Evolutionary conservation across 2,113 vertebrate species (phyloP).

Genomic region (Lipotes vexillifer): DNA sequence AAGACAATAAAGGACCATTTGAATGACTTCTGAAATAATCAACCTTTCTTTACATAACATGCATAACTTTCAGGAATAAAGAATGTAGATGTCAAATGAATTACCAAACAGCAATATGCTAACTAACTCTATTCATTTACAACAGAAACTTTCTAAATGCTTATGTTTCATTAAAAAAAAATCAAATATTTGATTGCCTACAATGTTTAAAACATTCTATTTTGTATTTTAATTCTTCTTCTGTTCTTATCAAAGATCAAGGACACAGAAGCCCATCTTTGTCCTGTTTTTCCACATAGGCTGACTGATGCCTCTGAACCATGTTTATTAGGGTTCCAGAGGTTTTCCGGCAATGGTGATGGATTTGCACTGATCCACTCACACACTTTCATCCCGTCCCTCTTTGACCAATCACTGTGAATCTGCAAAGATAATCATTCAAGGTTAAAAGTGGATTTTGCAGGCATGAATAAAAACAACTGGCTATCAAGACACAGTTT

Average conservation of each 20-base stretch:
- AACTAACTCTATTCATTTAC: background rate
- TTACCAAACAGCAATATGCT: background rate
- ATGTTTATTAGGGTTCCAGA: background rate
- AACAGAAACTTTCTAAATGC: background rate
- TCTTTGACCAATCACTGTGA: slow-evolving; percentile 44
- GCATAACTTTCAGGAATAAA: background rate
- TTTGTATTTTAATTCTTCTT: slow-evolving; percentile 6
- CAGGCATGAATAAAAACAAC: background rate
- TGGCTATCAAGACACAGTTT: background rate
- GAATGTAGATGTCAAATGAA: background rate
- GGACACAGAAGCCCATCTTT: slow-evolving; percentile 15
- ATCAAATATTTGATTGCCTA: background rate
- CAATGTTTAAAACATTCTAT: background rate
- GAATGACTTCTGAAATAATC: slow-evolving; percentile 7
- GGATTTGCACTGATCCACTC: slow-evolving; percentile 48
- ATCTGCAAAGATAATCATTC: slow-evolving; percentile 55
- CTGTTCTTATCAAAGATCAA: background rate
- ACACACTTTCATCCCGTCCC: slow-evolving; percentile 41
- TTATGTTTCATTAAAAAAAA: background rate
- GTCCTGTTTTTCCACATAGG: background rate
- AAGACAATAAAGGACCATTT: slow-evolving; percentile 46
- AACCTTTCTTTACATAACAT: background rate
- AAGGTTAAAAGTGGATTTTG: slow-evolving; percentile 1
- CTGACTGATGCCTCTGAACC: slow-evolving; percentile 9
- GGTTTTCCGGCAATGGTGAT: slow-evolving; percentile 32